phyloP scores from a whole-genome alignment of 2,113 vertebrate genomes.

The Polypterus bichir region DNA sequence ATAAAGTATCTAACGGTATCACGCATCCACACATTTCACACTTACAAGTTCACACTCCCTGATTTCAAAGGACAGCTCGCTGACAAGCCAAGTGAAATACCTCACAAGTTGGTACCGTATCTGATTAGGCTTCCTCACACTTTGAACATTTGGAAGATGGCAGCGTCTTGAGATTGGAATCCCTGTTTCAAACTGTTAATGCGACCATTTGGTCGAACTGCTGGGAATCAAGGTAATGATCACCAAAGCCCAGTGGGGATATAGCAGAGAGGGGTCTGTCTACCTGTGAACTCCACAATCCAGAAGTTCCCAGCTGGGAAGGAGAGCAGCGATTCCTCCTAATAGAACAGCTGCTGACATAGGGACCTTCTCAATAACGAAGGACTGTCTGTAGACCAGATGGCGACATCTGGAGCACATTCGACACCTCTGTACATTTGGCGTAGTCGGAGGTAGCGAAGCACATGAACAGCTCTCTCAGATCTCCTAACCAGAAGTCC shows the following conservation, averaged over 20 bases:
- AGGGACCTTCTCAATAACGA: constrained; percentile 29
- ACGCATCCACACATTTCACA: constrained; percentile 9
- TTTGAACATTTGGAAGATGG: too few species aligned
- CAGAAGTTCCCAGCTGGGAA: constrained; percentile 45
- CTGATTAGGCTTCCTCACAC: too few species aligned
- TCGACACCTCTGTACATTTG: background rate
- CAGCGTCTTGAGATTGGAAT: too few species aligned
- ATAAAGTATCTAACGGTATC: constrained; percentile 12
- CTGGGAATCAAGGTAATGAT: constrained; percentile 31
- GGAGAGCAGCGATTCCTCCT: constrained; percentile 33
- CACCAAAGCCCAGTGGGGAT: constrained; percentile 36
- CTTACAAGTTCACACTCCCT: background rate
- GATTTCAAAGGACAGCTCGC: constrained; percentile 1
- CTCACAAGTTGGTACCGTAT: too few species aligned
- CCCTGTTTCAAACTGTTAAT: too few species aligned
- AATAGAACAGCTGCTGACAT: constrained; percentile 34
- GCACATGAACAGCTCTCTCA: background rate
- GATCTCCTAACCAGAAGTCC: background rate
- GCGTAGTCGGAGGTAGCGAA: background rate
- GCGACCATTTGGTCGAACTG: constrained; percentile 9
- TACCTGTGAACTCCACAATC: constrained; percentile 50
- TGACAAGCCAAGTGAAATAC: too few species aligned
- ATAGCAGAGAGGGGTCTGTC: constrained; percentile 43
- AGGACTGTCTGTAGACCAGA: background rate
- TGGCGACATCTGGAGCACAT: constrained; percentile 1